Evolutionary conservation across 2,888 invertebrate species (phyloP).

Genomic region (Thecocarcelia acutangulata): DNA sequence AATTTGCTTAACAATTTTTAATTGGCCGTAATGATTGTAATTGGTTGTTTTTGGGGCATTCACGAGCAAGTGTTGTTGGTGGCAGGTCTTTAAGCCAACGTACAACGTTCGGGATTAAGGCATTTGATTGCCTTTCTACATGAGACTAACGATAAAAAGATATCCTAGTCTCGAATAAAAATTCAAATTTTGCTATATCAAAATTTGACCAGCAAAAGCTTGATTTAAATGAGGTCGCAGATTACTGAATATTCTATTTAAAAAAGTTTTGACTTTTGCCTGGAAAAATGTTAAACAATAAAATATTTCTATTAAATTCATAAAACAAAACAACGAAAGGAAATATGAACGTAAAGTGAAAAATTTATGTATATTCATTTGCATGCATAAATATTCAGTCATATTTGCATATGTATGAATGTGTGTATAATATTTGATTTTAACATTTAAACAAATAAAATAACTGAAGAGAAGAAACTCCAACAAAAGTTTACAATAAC

Average conservation of each 20-base stretch:
- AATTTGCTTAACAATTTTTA: conserved; percentile 36
- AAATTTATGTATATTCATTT: not conserved
- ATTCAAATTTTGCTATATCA: too few relatives aligned
- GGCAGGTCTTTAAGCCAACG: too few relatives aligned
- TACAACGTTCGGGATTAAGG: too few relatives aligned
- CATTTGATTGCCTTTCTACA: too few relatives aligned
- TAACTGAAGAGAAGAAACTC: conserved; percentile 19
- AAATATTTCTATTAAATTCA: not conserved
- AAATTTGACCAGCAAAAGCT: too few relatives aligned
- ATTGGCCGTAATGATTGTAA: conserved; percentile 52
- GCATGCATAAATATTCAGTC: not conserved
- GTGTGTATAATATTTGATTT: conserved; percentile 41
- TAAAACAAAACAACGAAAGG: not conserved
- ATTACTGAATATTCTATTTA: not conserved
- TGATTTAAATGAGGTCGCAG: not conserved
- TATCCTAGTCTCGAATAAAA: too few relatives aligned
- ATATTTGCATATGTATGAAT: not conserved
- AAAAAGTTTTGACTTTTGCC: not conserved
- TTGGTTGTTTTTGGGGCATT: conserved; percentile 41
- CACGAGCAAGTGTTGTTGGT: too few relatives aligned
- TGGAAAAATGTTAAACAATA: not conserved
- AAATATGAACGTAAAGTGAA: too few relatives aligned
- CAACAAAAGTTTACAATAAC: conserved; percentile 31
- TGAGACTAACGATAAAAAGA: too few relatives aligned
- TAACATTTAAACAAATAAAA: conserved; percentile 43